These are phyloP conservation scores for Gadus chalcogrammus DNA, from an alignment of 2,113 vertebrate species.

Conservation along the genomic window DNA sequence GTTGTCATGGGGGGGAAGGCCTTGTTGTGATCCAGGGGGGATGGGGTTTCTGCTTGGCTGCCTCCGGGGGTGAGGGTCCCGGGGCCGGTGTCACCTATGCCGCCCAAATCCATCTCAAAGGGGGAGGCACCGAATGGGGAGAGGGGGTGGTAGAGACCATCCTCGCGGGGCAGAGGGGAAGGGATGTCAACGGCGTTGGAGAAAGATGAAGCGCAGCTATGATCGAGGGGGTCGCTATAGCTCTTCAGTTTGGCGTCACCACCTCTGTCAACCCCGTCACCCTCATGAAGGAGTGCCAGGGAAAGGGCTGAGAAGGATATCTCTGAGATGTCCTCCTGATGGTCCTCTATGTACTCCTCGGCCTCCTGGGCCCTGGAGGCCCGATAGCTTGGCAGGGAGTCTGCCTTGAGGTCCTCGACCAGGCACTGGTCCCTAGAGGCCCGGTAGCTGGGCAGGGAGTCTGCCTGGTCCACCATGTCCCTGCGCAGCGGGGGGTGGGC, in stretches of 20 bases:
- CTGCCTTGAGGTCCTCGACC: conserved; percentile 44
- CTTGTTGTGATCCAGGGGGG: conserved; percentile 81
- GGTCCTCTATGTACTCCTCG: conserved; percentile 42
- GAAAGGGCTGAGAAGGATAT: conserved; percentile 77
- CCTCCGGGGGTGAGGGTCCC: conserved; percentile 72
- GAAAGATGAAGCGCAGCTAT: conserved; percentile 74
- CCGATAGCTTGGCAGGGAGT: conserved; percentile 76
- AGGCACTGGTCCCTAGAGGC: conserved; percentile 57
- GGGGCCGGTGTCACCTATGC: conserved; percentile 51
- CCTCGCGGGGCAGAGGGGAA: conserved; percentile 49
- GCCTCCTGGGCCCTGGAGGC: conserved; percentile 65
- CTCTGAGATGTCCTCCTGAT: conserved; percentile 71
- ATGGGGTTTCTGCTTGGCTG: conserved; percentile 83
- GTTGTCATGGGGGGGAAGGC: conserved; percentile 74
- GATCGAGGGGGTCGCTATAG: conserved; percentile 56
- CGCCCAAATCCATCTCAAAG: conserved; percentile 81
- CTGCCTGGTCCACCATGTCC: conserved; percentile 41
- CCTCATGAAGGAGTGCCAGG: conserved; percentile 60
- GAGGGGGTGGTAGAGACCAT: conserved; percentile 79
- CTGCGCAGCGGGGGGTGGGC: conserved; percentile 46
- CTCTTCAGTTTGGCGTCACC: conserved; percentile 49
- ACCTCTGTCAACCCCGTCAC: neutral
- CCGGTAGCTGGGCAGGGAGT: conserved; percentile 76
- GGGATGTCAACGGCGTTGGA: conserved; percentile 74
- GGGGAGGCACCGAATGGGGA: conserved; percentile 82